Evolutionary conservation across 2,797 vertebrate genomes (phyloP), one percentile per base, ranked within the genome.

Genomic region (Eospalax fontanierii): DNA sequence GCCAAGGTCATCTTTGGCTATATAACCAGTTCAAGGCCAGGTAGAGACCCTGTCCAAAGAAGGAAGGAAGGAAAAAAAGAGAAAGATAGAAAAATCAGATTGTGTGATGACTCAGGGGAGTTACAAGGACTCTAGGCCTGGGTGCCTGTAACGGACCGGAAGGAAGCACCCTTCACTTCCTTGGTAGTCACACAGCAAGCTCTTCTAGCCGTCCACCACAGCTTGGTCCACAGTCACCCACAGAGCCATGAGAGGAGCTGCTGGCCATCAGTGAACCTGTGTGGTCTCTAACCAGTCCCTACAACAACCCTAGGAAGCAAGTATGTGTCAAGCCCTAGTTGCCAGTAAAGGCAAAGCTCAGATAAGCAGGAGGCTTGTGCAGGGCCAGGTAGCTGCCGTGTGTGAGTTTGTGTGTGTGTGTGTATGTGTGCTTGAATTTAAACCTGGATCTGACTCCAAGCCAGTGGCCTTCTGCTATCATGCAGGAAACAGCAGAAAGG

Each of bases 401-500:
- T 35, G 78, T 78, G 46, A 21, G 38, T 82, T 24, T 46, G 38
- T 46, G 40, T 66, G 21, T 16, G 40, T 46, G 59, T 59, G 54
- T 80, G 54, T 80, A n/a, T 38, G 79, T 81, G 57, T 81, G 38
- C 61, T 50, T 66, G 84, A 65, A 90, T 85, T 75, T 21, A 16
- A 94, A 90, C 63, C 74, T 63, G 50, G 74, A 63, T 88, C 83
- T 66, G 79, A 81, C 61, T 68, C 57, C 26, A 79, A 82, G 89
- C 40, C 54, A 73, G 50, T 5, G 33, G 1, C 46, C 33, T 71
- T 9, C 33, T 66, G 10, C 6, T 2, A 50, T 2, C 4, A 0
- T 1, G 0, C 0, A 83, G 59, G 28, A 0, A 65, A 71, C 57
- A 87, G 71, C 14, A 90, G 83, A 76, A 94, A 28, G 43, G 57